These are phyloP conservation scores for Falco biarmicus DNA, from an alignment of 2,797 vertebrate species.

Conservation along the genomic window DNA sequence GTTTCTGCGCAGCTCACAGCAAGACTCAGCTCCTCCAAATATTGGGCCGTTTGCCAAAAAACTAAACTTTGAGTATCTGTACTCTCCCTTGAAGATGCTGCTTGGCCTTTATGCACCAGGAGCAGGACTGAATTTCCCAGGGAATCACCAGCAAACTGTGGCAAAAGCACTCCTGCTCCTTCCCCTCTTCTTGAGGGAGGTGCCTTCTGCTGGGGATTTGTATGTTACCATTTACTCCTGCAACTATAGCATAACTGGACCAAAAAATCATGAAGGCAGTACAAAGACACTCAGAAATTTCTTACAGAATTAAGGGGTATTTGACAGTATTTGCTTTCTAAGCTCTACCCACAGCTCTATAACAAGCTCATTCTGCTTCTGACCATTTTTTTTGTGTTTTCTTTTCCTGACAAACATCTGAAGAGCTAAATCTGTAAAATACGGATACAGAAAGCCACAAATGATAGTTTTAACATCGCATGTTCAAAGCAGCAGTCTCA, in stretches of 20 bases:
- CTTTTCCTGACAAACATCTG: background rate
- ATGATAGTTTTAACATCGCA: background rate
- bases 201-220: background rate
- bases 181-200: background rate
- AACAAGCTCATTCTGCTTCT: background rate
- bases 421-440: background rate
- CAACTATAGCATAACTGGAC: background rate
- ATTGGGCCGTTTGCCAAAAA: background rate
- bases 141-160: too few relatives aligned
- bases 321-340: background rate
- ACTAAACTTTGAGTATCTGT: background rate
- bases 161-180: background rate
- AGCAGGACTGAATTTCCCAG: background rate
- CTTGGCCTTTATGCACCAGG: background rate
- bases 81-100: background rate
- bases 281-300: background rate
- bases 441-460: background rate
- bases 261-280: background rate
- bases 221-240: background rate
- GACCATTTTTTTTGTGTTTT: background rate
- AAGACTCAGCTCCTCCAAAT: background rate
- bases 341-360: background rate
- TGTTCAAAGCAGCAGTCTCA: background rate
- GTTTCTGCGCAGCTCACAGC: background rate
- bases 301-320: background rate